Evolutionary conservation across 1,140 invertebrate species (phyloP), one percentile per base, ranked within the genome.

Genomic region (Dendroctonus ponderosae): DNA sequence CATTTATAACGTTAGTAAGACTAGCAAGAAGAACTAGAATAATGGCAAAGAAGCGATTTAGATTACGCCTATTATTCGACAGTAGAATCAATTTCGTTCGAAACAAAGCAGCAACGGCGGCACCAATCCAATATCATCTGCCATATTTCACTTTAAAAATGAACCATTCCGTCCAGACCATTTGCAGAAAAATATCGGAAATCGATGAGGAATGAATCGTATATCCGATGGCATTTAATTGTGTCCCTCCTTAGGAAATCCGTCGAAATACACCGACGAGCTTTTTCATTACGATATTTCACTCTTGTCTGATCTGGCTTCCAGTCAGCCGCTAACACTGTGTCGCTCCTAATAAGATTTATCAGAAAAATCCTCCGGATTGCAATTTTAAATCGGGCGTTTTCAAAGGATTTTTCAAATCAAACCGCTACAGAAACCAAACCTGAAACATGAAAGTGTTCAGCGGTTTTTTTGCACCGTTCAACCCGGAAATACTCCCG

Each of bases 231-330:
- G 40, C 43, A 42, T 40, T 64, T 64, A 64, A 64, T 64, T 64
- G 62, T 64, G 62, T 64, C 56, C 50, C 52, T 37, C 56, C 46
- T 60, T 7, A 42, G 41, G 48, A 54, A 40, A 42, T 40, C 56
- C 56, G 56, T 43, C 56, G 26, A 53, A 53, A 46, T 53, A 46
- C 37, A 46, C n/a, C 51, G 40, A 12, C 52, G 7, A 52, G 41
- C 51, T 64, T 64, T 64, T 64, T 54, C 62, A 64, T 64, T 64
- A 54, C 62, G 40, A 64, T 64, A 64, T 64, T 54, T 64, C 51
- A 64, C 52, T 41, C 40, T 64, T 64, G 51, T 64, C 62, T 37
- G 62, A 64, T 64, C 43, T 64, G 60, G 60, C 60, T 44, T 26
- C 26, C 26, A 26, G 26, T 26, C 3, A 26, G 26, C 26, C 26